These are phyloP conservation scores for Drosophila mayri DNA, from an alignment of 1,140 invertebrate species.

Conservation along the genomic window DNA sequence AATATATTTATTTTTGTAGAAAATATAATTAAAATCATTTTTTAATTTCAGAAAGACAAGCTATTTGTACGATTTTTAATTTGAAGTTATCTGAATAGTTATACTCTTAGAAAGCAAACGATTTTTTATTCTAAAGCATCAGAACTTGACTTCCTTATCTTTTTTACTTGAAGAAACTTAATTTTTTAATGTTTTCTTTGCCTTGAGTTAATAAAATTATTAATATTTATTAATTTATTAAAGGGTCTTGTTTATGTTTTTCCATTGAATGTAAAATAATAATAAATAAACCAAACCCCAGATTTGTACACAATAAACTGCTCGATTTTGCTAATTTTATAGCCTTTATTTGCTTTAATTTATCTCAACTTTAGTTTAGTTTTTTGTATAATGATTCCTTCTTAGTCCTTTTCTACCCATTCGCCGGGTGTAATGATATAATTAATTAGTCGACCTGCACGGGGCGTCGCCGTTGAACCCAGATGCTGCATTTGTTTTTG, in stretches of 20 bases:
- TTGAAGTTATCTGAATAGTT: background rate
- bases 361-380: background rate
- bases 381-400: constrained; percentile 27
- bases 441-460: constrained; percentile 47
- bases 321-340: constrained; percentile 30
- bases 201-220: background rate
- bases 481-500: constrained; percentile 49
- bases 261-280: too few relatives aligned
- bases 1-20: too few relatives aligned
- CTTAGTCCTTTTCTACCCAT: constrained; percentile 1
- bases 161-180: background rate
- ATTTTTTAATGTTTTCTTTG: background rate
- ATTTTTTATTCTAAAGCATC: background rate
- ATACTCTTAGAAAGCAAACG: background rate
- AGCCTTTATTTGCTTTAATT: background rate
- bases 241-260: background rate
- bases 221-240: background rate
- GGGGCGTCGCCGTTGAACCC: background rate
- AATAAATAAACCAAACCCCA: too few relatives aligned
- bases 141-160: too few relatives aligned
- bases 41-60: background rate
- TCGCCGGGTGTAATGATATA: constrained; percentile 45
- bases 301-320: too few relatives aligned
- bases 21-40: background rate
- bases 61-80: background rate